phyloP scores from a whole-genome alignment of 2,797 vertebrate genomes.

The Caiman crocodilus region DNA sequence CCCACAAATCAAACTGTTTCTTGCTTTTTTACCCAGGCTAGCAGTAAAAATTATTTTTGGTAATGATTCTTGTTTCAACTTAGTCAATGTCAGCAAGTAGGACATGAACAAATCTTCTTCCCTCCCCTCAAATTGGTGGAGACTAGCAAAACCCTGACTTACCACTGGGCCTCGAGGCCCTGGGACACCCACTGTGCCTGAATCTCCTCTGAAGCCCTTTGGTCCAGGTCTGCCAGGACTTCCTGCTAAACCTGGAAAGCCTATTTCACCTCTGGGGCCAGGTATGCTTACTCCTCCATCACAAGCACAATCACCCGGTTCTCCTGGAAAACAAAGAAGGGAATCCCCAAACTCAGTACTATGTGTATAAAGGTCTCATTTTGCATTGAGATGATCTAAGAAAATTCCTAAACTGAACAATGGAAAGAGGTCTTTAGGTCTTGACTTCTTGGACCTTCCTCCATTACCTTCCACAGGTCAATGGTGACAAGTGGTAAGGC shows the following conservation, averaged over 20 bases:
- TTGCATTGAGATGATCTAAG: not conserved
- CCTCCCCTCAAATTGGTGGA: not conserved
- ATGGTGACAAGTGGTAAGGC: not conserved
- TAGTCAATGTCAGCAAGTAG: not conserved
- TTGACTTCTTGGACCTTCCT: not conserved
- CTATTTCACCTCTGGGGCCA: conserved; percentile 84
- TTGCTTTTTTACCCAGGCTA: not conserved
- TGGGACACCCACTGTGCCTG: conserved; percentile 73
- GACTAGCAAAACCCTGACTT: conserved; percentile 57
- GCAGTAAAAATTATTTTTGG: not conserved
- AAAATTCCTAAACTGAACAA: not conserved
- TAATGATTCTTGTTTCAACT: not conserved
- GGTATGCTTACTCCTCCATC: conserved; percentile 74
- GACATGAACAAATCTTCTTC: not conserved
- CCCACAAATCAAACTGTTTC: conserved; percentile 3
- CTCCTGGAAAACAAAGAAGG: conserved; percentile 72
- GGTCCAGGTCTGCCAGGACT: conserved; percentile 80
- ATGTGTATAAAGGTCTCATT: not conserved
- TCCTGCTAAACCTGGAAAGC: conserved; percentile 83
- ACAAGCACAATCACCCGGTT: conserved; percentile 82
- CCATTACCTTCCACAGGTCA: not conserved
- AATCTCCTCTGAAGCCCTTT: conserved; percentile 78
- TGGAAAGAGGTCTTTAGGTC: not conserved
- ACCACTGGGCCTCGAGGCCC: conserved; percentile 79
- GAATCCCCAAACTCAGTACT: conserved; percentile 26